Evolutionary conservation across 2,113 vertebrate species (phyloP).

Genomic region (Pavo muticus): DNA sequence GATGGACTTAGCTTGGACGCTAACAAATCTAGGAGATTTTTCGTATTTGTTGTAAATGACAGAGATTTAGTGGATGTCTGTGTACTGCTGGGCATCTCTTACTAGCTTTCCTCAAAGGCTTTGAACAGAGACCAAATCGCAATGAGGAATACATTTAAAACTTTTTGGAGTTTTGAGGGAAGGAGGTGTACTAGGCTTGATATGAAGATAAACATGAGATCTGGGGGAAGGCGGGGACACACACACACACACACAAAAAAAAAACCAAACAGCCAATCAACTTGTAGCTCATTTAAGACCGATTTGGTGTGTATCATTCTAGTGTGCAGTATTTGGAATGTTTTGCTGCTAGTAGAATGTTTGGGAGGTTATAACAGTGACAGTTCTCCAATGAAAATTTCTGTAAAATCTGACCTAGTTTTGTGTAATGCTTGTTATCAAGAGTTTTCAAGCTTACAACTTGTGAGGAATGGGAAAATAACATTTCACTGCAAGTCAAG

Average conservation of each 20-base stretch:
- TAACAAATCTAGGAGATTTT: neutral
- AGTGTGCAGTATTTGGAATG: neutral
- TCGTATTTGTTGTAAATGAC: neutral
- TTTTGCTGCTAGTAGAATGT: neutral
- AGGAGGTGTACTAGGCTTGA: neutral
- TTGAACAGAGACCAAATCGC: neutral
- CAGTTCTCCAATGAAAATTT: neutral
- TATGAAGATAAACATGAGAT: neutral
- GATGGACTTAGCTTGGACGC: neutral
- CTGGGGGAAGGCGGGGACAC: no score
- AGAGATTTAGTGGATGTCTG: neutral
- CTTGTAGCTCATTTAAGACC: neutral
- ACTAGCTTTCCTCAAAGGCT: neutral
- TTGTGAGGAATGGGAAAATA: neutral
- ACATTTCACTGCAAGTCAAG: neutral
- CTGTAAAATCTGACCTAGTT: neutral
- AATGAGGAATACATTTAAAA: neutral
- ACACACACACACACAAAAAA: neutral
- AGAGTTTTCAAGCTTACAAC: neutral
- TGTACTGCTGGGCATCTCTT: neutral
- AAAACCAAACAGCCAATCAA: neutral
- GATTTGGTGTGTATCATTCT: neutral
- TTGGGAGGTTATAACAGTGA: neutral
- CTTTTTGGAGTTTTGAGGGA: neutral
- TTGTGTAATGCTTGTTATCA: neutral